phyloP scores from a whole-genome alignment of 2,888 invertebrate genomes.

The Autographa gamma region DNA sequence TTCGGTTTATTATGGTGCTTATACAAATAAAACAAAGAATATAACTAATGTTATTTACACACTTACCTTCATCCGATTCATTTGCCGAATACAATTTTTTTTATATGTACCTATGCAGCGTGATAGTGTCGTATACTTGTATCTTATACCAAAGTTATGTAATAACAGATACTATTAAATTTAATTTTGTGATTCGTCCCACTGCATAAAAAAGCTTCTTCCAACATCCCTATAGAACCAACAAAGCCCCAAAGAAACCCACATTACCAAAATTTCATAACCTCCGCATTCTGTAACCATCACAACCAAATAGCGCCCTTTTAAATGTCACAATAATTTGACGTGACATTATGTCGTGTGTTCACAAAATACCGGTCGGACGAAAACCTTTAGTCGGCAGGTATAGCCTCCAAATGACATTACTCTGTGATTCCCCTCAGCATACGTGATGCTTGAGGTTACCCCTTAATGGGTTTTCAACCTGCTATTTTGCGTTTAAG shows the following conservation, averaged over 20 bases:
- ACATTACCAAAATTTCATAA: neutral
- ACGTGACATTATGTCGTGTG: constrained; percentile 51
- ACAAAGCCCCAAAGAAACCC: neutral
- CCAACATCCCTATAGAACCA: neutral
- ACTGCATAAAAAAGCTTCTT: neutral
- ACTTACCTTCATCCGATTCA: too few relatives aligned
- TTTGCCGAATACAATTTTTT: too few relatives aligned
- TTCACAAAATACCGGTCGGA: constrained; percentile 44
- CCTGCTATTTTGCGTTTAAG: constrained; percentile 49
- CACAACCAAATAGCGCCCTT: constrained; percentile 28
- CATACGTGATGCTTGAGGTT: constrained; percentile 63
- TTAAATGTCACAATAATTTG: constrained; percentile 32
- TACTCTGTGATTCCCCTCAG: constrained; percentile 52
- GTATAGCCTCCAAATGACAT: constrained; percentile 58
- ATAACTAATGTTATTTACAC: too few relatives aligned
- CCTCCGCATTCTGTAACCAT: neutral
- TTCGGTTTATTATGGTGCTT: too few relatives aligned
- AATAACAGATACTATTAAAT: neutral
- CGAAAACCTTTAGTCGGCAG: constrained; percentile 34
- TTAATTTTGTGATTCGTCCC: neutral
- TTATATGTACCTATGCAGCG: too few relatives aligned
- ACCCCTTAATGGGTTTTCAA: constrained; percentile 55
- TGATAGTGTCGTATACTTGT: too few relatives aligned
- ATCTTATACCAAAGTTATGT: too few relatives aligned
- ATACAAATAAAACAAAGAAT: too few relatives aligned